Evolutionary conservation across 2,797 vertebrate genomes (phyloP), one percentile per base, ranked within the genome.

Genomic region (Ambastaia sidthimunki): DNA sequence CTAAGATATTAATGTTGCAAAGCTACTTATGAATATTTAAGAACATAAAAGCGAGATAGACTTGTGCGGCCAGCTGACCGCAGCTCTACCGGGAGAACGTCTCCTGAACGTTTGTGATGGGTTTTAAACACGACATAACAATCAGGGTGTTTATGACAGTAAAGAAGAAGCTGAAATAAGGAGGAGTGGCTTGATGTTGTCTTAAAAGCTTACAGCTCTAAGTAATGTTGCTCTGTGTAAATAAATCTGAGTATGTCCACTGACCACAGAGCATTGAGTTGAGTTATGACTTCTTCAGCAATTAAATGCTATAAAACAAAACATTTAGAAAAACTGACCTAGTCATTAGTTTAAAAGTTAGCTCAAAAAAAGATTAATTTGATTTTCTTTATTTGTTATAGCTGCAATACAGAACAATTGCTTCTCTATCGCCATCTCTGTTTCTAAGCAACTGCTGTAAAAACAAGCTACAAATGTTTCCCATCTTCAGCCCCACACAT

Each of bases 11-110:
- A 98, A 98, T 98, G 97, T 95, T 96, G 95, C 94, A 97, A 96
- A 98, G 96, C 96, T 95, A 95, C 96, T 98, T 97, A 98, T 98
- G 94, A 99, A 99, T 99, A 98, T 98, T 98, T 98, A 97, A 98
- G 95, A 95, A 95, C 94, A 89, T 96, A 95, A 97, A 97, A 98
- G 96, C 95, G 92, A 94, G 94, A 93, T 92, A 92, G 92, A 77
- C 90, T 93, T 88, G 85, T 87, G 85, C 87, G 90, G 82, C 87
- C 89, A 86, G 87, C 91, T 92, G 93, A 92, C 92, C 92, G 81
- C 91, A 93, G 92, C 92, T 92, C 90, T 87, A 91, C 85, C 59
- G 94, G 91, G 93, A 90, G 31, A 13, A n/a, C 79, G 82, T 82
- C 78, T 91, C 90, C 89, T 89, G 90, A 85, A 86, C 83, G 81